A percentile compares a stretch with the other conserved stretches of the same genome.
These are phyloP conservation scores for Augochlorella aurata DNA, from an alignment of 2,888 invertebrate genomes.

Conservation along the genomic window DNA sequence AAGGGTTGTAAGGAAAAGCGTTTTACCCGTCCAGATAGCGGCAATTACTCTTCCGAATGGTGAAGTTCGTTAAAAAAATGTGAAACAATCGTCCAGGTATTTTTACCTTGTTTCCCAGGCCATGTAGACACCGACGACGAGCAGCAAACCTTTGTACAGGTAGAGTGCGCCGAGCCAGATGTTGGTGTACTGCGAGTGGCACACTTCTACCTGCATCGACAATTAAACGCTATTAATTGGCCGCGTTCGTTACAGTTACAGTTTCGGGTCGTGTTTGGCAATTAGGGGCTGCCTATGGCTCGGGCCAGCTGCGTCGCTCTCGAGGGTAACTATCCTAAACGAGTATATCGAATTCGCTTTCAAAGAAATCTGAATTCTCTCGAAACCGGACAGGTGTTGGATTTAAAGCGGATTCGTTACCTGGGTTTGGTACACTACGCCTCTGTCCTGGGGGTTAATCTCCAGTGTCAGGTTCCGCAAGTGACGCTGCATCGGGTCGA, in stretches of 20 bases:
- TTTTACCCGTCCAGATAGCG: no score
- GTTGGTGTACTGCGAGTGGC: slow-evolving; percentile 92
- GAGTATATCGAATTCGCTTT: no score
- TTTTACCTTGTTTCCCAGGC: slow-evolving; percentile 93
- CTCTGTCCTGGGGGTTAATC: slow-evolving; percentile 89
- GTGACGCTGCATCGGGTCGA: slow-evolving; percentile 94
- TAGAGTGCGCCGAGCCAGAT: slow-evolving; percentile 96
- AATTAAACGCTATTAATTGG: slow-evolving; percentile 74
- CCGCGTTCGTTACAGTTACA: slow-evolving; percentile 39
- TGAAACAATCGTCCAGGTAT: neutral
- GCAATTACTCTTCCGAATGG: no score
- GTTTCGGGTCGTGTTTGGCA: neutral
- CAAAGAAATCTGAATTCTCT: no score
- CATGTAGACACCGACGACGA: slow-evolving; percentile 96
- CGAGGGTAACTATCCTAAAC: no score
- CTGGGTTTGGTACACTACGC: slow-evolving; percentile 93
- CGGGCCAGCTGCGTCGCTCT: neutral
- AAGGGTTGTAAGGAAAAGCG: no score
- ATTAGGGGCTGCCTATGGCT: neutral
- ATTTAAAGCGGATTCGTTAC: slow-evolving; percentile 79
- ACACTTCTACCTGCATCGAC: slow-evolving; percentile 89
- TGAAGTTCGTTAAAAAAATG: neutral
- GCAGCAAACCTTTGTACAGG: slow-evolving; percentile 93
- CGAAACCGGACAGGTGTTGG: no score
- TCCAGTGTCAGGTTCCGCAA: slow-evolving; percentile 92